Evolutionary conservation across 1,140 invertebrate genomes (phyloP), one percentile per base, ranked within the genome.

Genomic region (Linepithema humile): DNA sequence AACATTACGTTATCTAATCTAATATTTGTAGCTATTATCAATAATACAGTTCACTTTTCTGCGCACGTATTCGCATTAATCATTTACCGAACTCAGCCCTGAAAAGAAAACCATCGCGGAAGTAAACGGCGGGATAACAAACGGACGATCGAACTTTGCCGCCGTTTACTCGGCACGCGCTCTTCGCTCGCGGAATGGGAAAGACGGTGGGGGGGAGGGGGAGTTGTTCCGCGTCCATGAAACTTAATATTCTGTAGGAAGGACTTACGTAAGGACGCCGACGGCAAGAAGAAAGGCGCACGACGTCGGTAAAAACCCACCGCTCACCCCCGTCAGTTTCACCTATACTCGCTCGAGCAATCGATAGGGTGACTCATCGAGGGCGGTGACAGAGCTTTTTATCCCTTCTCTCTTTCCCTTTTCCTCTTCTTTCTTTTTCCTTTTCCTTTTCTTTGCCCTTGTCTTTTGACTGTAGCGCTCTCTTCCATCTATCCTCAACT

Each of bases 281-380:
- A 64, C 26, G 45, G 50, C 75, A 48, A 69, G 70, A 88, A 85
- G 83, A 85, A 80, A 75, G 83, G 64, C 78, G 73, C 55, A 85
- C 82, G 88, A 74, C 78, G 80, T 45, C 87, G 73, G 82, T 84
- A 84, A 85, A 82, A 85, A 57, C 43, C 80, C 64, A 40, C 35
- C 75, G 59, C 80, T 84, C 80, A 48, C 77, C 78, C 60, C 72
- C 82, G 48, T 87, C 75, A 73, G 83, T 60, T 85, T 89, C 70
- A 89, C 85, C 85, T 86, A 89, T 75, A 89, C 87, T 77, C 59
- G 75, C 60, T 53, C 84, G 75, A 87, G 83, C 88, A 91, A 94
- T 93, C 91, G 91, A 94, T 93, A 92, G 89, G 92, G 83, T 93
- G 92, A 94, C 91, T 92, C 92, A 93, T 93, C 89, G 90, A 90